Conservation (phyloP, 1,140 invertebrate species). For the Apis florea region DNA sequence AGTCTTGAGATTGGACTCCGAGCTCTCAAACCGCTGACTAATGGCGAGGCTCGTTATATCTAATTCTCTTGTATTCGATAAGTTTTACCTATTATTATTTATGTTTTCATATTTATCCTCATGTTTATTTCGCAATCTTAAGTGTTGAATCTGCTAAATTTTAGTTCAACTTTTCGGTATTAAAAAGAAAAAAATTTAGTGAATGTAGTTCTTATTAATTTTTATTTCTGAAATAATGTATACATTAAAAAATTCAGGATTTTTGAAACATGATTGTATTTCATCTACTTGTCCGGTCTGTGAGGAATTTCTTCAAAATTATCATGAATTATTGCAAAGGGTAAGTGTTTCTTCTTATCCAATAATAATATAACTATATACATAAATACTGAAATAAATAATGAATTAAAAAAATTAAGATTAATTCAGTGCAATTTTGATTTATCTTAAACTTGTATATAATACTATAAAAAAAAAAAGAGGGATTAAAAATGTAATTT, state of each 20-base stretch:
- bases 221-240: constrained; percentile 33
- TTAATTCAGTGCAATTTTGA: background rate
- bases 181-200: background rate
- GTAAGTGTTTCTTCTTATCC: constrained; percentile 54
- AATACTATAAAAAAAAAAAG: background rate
- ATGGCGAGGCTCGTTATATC: constrained; percentile 52
- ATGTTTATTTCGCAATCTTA: background rate
- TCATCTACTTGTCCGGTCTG: constrained; percentile 68
- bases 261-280: constrained; percentile 66
- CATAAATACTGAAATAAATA: background rate
- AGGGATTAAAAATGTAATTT: background rate
- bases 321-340: constrained; percentile 73
- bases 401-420: background rate
- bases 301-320: constrained; percentile 69
- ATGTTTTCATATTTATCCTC: background rate
- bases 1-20: constrained; percentile 63
- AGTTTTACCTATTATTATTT: background rate
- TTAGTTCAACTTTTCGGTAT: background rate
- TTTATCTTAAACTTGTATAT: background rate
- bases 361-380: background rate
- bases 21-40: constrained; percentile 47
- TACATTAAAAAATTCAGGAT: constrained; percentile 35
- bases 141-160: background rate
- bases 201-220: background rate
- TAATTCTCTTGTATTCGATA: background rate